phyloP scores from a whole-genome alignment of 1,140 invertebrate species.

The Drosophila kikkawai region DNA sequence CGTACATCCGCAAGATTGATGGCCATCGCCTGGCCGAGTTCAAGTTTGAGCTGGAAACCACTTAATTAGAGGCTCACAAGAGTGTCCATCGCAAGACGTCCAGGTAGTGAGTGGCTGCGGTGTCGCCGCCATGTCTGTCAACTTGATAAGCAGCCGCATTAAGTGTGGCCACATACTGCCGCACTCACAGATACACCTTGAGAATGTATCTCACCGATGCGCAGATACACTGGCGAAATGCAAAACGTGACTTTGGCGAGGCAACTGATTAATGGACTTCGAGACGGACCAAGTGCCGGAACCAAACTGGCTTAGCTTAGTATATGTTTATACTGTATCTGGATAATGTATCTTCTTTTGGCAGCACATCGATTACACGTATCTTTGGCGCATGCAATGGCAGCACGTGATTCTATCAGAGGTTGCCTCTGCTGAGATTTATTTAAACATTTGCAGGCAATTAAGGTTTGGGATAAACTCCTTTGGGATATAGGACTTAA shows the following conservation, averaged over 20 bases:
- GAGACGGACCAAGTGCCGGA: constrained; percentile 51
- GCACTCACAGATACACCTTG: constrained; percentile 26
- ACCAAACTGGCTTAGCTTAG: constrained; percentile 42
- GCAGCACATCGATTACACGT: constrained; percentile 32
- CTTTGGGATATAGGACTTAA: no score
- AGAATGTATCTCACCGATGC: constrained; percentile 16
- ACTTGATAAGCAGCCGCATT: constrained; percentile 74
- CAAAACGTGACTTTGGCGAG: constrained; percentile 73
- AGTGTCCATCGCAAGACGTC: constrained; percentile 13
- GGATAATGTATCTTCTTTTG: constrained; percentile 45
- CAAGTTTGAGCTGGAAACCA: constrained; percentile 34
- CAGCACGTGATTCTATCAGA: constrained; percentile 27
- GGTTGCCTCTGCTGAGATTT: neutral
- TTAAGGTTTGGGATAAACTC: neutral
- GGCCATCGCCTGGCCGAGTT: constrained; percentile 26
- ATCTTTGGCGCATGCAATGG: neutral
- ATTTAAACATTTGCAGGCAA: neutral
- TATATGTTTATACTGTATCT: constrained; percentile 33
- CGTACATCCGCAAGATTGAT: constrained; percentile 64
- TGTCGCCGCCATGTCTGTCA: constrained; percentile 62
- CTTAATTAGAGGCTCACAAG: constrained; percentile 69
- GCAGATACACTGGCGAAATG: constrained; percentile 37
- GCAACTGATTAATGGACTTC: constrained; percentile 63
- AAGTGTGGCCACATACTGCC: constrained; percentile 37
- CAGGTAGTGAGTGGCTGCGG: constrained; percentile 23